These are phyloP conservation scores for Syngnathus rostellatus DNA, from an alignment of 2,797 vertebrate genomes.

Conservation along the genomic window DNA sequence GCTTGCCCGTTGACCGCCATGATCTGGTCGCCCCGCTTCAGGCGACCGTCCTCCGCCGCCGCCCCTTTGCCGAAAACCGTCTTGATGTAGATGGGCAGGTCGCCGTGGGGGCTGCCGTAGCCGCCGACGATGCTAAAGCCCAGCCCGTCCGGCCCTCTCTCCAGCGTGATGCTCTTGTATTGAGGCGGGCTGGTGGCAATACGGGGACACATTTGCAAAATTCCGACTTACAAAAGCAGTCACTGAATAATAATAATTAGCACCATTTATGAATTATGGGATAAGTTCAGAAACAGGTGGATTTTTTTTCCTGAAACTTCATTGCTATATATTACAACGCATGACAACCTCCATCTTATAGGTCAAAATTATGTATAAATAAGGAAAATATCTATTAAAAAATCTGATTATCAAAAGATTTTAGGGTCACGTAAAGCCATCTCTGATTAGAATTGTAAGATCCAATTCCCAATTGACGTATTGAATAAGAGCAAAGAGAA, in stretches of 20 bases:
- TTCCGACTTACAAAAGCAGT: neutral
- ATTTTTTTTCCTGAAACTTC: too few species aligned
- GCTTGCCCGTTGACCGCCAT: conserved; percentile 92
- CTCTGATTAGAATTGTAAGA: neutral
- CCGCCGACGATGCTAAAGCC: conserved; percentile 98
- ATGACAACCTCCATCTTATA: too few species aligned
- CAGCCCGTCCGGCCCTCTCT: conserved; percentile 90
- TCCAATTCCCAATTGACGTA: neutral
- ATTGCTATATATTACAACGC: too few species aligned
- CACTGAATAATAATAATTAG: too few species aligned
- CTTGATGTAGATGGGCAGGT: conserved; percentile 96
- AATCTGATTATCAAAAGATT: too few species aligned
- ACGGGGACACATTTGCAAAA: neutral
- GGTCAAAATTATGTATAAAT: too few species aligned
- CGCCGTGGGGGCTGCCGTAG: conserved; percentile 91
- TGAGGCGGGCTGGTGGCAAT: conserved; percentile 79
- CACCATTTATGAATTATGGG: too few species aligned
- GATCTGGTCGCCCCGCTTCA: conserved; percentile 95
- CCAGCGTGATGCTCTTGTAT: conserved; percentile 85
- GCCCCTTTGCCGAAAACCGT: conserved; percentile 97
- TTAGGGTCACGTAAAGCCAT: too few species aligned
- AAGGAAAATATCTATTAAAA: too few species aligned
- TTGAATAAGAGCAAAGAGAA: neutral
- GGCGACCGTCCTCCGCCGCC: conserved; percentile 88
- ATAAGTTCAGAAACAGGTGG: too few species aligned